A percentile compares a stretch with the other conserved stretches of the same genome.
Conservation (phyloP, 1,140 invertebrate genomes). For the Stratiolaelaps scimitus region DNA sequence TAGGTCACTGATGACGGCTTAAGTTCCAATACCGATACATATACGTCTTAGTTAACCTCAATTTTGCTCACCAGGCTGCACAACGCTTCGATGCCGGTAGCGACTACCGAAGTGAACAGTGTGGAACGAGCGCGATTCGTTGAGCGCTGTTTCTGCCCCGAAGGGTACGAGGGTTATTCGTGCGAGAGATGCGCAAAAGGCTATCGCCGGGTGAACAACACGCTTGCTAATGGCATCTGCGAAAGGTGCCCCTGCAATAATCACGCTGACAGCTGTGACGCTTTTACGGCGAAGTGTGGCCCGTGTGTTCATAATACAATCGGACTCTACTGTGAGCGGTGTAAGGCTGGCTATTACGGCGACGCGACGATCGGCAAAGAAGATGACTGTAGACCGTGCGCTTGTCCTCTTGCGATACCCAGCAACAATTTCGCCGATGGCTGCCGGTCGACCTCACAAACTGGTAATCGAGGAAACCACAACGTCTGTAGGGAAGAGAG, state of each 20-base stretch:
- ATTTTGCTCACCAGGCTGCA: slow-evolving; percentile 40
- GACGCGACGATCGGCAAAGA: slow-evolving; percentile 59
- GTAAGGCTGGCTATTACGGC: slow-evolving; percentile 77
- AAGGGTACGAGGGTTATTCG: slow-evolving; percentile 59
- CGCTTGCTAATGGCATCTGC: slow-evolving; percentile 52
- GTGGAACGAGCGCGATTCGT: slow-evolving; percentile 40
- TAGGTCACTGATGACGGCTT: no score
- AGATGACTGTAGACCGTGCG: slow-evolving; percentile 68
- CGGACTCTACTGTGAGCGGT: slow-evolving; percentile 66
- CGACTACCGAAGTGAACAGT: slow-evolving; percentile 38
- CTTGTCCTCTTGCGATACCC: slow-evolving; percentile 60
- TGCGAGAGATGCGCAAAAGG: slow-evolving; percentile 73
- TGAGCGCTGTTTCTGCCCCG: slow-evolving; percentile 49
- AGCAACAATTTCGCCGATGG: slow-evolving; percentile 76
- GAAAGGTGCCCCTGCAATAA: slow-evolving; percentile 75
- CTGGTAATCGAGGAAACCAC: no score
- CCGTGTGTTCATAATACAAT: slow-evolving; percentile 56
- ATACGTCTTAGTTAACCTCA: background rate
- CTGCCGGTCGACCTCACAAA: slow-evolving; percentile 49
- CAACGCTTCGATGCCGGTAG: slow-evolving; percentile 44
- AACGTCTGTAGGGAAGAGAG: no score
- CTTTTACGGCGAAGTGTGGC: slow-evolving; percentile 54
- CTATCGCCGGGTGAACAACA: slow-evolving; percentile 57
- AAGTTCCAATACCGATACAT: no score
- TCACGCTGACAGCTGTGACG: slow-evolving; percentile 68